Evolutionary conservation across 1,140 invertebrate species (phyloP), one percentile per base, ranked within the genome.

Genomic region (Meteorus sp.): DNA sequence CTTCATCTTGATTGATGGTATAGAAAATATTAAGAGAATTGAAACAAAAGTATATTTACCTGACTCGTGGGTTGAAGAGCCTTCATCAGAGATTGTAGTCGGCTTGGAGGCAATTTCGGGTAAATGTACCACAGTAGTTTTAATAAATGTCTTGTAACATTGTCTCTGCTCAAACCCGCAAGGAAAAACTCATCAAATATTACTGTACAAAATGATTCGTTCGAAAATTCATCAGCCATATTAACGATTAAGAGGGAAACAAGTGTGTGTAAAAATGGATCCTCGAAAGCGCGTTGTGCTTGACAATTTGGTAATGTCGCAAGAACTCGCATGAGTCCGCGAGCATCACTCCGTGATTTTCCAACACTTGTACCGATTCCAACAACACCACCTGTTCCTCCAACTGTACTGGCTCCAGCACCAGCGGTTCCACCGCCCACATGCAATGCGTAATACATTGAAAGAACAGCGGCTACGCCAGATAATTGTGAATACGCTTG

Each of bases 141-240:
- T 27, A 97, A 77, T 65, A 98, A 83, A 82, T 98, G 96, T 35
- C 93, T 83, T n/a, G 92, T 90, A 0, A 97, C 94, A 83, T 95
- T 97, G 72, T 97, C 94, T 59, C 89, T 85, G 4, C 86, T 86
- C 29, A 97, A 82, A 0, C 91, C 91, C 41, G 93, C 90, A 76
- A 95, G 92, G 64, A 98, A 93, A 73, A 97, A 97, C 77, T 97
- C 95, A 80, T 97, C 95, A 82, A 98, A 97, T 13, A 98, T 86
- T 0, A 93, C 92, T 1, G 93, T 95, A 79, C 94, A 97, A 71
- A 97, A 97, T 63, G 97, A 94, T 82, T 97, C 94, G 3, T 91
- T 89, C 60, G 89, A 83, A 75, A 98, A 98, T 75, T 97, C 95
- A 64, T 98, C 95, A 1, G 87, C 85, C 83, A 97, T 89, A 45